phyloP scores from a whole-genome alignment of 2,797 vertebrate species.

The Tragelaphus oryx region DNA sequence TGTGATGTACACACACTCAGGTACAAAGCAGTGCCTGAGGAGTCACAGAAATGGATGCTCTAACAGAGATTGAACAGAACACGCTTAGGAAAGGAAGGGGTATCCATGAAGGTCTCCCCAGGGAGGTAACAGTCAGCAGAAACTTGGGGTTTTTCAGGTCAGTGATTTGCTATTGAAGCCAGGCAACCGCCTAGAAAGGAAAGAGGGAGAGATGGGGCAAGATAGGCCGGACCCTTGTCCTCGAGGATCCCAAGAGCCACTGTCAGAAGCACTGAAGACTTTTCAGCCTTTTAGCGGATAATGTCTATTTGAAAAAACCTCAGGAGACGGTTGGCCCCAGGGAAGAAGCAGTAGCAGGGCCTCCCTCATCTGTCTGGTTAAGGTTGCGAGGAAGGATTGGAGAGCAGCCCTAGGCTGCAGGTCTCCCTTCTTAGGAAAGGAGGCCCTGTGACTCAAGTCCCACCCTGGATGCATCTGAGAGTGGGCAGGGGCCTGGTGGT shows the following conservation, averaged over 20 bases:
- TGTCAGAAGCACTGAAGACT: not conserved
- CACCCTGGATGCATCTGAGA: fast-evolving
- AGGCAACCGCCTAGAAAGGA: fast-evolving
- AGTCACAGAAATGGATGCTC: fast-evolving
- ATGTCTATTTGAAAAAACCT: fast-evolving
- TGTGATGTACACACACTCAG: fast-evolving
- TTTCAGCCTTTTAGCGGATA: not conserved
- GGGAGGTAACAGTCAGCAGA: not conserved
- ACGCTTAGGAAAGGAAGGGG: fast-evolving
- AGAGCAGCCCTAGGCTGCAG: fast-evolving
- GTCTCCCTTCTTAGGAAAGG: not conserved
- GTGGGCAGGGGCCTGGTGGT: not conserved
- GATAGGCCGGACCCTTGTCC: fast-evolving
- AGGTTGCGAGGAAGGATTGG: not conserved
- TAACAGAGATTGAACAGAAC: fast-evolving
- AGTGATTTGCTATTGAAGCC: too few species aligned
- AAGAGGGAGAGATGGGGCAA: fast-evolving
- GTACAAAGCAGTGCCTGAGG: not conserved
- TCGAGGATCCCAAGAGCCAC: not conserved
- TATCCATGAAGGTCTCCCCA: not conserved
- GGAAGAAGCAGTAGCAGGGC: fast-evolving
- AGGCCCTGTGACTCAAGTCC: fast-evolving
- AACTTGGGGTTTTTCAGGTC: too few species aligned
- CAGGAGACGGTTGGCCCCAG: fast-evolving
- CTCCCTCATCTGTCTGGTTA: not conserved